These are phyloP conservation scores for Embidobia sp. DNA, from an alignment of 2,888 invertebrate species.

Conservation along the genomic window DNA sequence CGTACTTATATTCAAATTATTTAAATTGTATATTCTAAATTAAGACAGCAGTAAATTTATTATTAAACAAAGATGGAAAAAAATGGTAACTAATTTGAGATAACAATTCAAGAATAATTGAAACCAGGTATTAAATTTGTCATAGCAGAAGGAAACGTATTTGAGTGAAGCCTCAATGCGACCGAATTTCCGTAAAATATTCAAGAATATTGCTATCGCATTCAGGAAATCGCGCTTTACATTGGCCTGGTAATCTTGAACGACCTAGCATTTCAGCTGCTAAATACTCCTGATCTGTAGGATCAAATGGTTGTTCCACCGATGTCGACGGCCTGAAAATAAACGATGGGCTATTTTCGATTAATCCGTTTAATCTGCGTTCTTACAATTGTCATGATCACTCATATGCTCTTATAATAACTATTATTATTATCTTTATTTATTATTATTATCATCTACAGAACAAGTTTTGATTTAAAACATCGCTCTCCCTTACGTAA, in stretches of 20 bases:
- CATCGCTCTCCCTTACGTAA: slow-evolving; percentile 83
- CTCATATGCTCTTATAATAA: too few relatives aligned
- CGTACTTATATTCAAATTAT: too few relatives aligned
- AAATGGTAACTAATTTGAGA: too few relatives aligned
- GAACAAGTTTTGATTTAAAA: too few relatives aligned
- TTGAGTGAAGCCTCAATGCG: slow-evolving; percentile 31
- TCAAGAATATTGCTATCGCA: slow-evolving; percentile 73
- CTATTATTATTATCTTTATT: too few relatives aligned
- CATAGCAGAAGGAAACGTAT: not conserved
- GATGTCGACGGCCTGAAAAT: slow-evolving; percentile 75
- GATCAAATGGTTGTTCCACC: slow-evolving; percentile 66
- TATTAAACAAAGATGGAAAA: too few relatives aligned
- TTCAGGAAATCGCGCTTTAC: slow-evolving; percentile 72
- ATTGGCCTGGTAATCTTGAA: slow-evolving; percentile 66
- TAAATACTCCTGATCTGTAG: slow-evolving; percentile 74
- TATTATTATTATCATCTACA: too few relatives aligned
- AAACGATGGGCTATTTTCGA: not conserved
- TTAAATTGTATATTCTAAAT: too few relatives aligned
- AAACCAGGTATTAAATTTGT: not conserved
- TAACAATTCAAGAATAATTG: not conserved
- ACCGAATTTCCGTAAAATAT: slow-evolving; percentile 73
- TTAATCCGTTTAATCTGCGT: slow-evolving; percentile 10
- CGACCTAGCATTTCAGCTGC: slow-evolving; percentile 75
- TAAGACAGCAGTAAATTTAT: too few relatives aligned
- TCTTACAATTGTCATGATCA: slow-evolving; percentile 2